These are phyloP conservation scores for Germaria angustata DNA, from an alignment of 2,888 invertebrate genomes.

Conservation along the genomic window DNA sequence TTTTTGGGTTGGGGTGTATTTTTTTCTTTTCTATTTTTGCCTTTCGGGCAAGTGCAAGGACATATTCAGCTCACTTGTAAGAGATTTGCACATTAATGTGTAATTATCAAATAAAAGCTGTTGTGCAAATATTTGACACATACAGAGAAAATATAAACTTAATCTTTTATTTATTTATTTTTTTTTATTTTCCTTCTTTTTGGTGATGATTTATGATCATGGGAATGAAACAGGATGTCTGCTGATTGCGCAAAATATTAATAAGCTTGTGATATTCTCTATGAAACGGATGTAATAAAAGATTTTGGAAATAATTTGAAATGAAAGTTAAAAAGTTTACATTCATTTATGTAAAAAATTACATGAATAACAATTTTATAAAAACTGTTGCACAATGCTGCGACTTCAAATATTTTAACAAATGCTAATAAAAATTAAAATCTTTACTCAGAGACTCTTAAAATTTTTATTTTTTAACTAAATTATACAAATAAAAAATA, in stretches of 20 bases:
- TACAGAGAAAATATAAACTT: slow-evolving; percentile 45
- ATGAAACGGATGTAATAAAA: slow-evolving; percentile 54
- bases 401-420: no score
- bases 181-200: slow-evolving; percentile 12
- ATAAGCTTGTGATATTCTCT: slow-evolving; percentile 39
- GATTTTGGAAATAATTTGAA: neutral
- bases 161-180: slow-evolving; percentile 42
- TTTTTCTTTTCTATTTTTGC: slow-evolving; percentile 6
- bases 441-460: no score
- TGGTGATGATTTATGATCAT: slow-evolving; percentile 63
- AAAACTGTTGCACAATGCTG: no score
- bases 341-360: no score
- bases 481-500: no score
- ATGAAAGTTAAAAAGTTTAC: neutral
- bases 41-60: slow-evolving; percentile 59
- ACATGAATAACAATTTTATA: no score
- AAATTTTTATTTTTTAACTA: no score
- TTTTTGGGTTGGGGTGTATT: slow-evolving; percentile 1
- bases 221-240: slow-evolving; percentile 61
- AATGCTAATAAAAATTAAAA: no score
- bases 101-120: slow-evolving; percentile 74
- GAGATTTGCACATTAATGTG: slow-evolving; percentile 73
- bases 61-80: slow-evolving; percentile 37
- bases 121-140: slow-evolving; percentile 66
- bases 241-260: slow-evolving; percentile 61